Percentiles rank a stretch among this genome's conserved stretches.
These are phyloP conservation scores for Philypnodon macrostomus DNA, from an alignment of 2,797 vertebrate genomes.

Conservation along the genomic window DNA sequence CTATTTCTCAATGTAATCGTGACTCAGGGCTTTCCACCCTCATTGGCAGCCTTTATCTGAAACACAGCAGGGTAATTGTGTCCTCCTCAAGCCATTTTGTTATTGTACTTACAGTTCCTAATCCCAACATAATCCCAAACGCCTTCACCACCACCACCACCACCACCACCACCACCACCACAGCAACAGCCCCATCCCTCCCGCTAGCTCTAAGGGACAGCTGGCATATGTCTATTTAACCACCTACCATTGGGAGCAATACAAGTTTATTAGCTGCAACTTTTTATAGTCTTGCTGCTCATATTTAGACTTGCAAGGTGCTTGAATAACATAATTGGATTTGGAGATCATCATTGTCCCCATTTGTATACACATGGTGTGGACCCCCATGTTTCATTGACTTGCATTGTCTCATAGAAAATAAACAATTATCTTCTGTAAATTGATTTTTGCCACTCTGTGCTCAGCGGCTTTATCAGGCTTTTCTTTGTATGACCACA, in stretches of 20 bases:
- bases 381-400: constrained; percentile 67
- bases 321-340: constrained; percentile 75
- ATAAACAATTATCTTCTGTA: constrained; percentile 70
- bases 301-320: constrained; percentile 50
- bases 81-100: constrained; percentile 66
- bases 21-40: constrained; percentile 35
- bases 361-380: constrained; percentile 71
- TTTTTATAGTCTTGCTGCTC: constrained; percentile 38
- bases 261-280: constrained; percentile 50
- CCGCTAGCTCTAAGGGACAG: constrained; percentile 51
- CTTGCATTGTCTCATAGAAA: constrained; percentile 58
- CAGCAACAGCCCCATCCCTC: constrained; percentile 27
- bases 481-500: constrained; percentile 35
- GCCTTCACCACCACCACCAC: constrained; percentile 53
- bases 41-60: constrained; percentile 55
- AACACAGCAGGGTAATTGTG: constrained; percentile 63
- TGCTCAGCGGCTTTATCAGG: constrained; percentile 32
- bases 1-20: constrained; percentile 30
- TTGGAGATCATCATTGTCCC: constrained; percentile 70
- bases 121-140: constrained; percentile 78
- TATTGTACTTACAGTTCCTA: constrained; percentile 72
- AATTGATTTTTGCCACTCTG: constrained; percentile 65
- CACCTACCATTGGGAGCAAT: constrained; percentile 44
- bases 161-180: constrained; percentile 46
- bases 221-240: constrained; percentile 55